Evolutionary conservation across 2,888 invertebrate genomes (phyloP).

Genomic region (Eupithecia inturbata): DNA sequence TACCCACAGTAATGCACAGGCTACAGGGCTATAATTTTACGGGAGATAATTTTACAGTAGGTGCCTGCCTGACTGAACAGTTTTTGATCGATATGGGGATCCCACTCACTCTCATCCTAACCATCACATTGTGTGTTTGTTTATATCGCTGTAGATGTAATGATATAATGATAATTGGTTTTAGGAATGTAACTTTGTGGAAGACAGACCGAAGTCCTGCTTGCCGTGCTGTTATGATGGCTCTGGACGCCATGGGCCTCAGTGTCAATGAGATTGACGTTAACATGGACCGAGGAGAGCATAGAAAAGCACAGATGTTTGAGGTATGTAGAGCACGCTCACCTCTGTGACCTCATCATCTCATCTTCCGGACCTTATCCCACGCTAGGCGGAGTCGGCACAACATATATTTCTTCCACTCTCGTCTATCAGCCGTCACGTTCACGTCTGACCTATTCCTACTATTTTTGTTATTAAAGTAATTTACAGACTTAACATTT

Average conservation of each 20-base stretch:
- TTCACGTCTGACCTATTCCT: no score
- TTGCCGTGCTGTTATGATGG: slow-evolving; percentile 73
- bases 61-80: neutral
- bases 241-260: slow-evolving; percentile 67
- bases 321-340: slow-evolving; percentile 41
- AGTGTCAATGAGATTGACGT: slow-evolving; percentile 69
- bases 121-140: neutral
- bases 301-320: slow-evolving; percentile 56
- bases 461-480: no score
- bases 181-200: slow-evolving; percentile 59
- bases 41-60: slow-evolving; percentile 1
- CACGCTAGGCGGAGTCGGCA: neutral
- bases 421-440: no score
- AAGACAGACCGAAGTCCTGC: slow-evolving; percentile 71
- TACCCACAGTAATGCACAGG: neutral
- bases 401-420: neutral
- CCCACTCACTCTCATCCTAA: neutral
- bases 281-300: slow-evolving; percentile 67
- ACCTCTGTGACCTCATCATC: neutral
- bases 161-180: neutral
- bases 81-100: neutral
- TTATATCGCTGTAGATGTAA: neutral
- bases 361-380: neutral
- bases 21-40: no score
- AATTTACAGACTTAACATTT: no score